A percentile compares a stretch with the other conserved stretches of the same genome.
Conservation (phyloP, 2,888 invertebrate genomes). For the Urechis unicinctus region DNA sequence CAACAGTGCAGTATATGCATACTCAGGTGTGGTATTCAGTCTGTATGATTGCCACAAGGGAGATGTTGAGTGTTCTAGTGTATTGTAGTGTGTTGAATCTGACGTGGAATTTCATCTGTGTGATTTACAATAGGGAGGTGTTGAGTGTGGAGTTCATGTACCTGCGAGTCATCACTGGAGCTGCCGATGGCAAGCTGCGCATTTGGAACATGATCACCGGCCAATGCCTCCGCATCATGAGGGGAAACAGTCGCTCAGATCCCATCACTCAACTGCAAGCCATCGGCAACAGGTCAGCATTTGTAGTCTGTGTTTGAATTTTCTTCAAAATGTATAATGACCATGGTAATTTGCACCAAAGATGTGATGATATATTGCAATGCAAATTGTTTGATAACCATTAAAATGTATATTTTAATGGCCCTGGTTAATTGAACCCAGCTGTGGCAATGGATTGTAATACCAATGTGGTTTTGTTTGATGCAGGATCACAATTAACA, state of each 20-base stretch:
- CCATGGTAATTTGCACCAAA: too few species aligned
- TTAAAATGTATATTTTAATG: too few species aligned
- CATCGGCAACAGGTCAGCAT: slow-evolving; percentile 36
- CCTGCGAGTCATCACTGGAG: slow-evolving; percentile 48
- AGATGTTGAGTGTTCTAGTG: neutral
- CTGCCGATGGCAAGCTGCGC: slow-evolving; percentile 45
- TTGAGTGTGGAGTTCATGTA: slow-evolving; percentile 46
- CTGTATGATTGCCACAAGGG: neutral
- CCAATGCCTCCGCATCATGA: slow-evolving; percentile 48
- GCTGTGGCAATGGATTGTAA: neutral
- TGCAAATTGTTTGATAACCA: too few species aligned
- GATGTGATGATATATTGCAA: too few species aligned
- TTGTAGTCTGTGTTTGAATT: neutral
- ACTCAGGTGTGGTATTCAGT: too few species aligned
- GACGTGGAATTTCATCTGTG: neutral
- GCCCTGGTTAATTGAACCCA: neutral
- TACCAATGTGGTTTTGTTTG: too few species aligned
- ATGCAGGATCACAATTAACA: slow-evolving; percentile 17
- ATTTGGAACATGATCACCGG: slow-evolving; percentile 50
- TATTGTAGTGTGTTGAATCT: neutral
- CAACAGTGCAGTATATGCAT: too few species aligned
- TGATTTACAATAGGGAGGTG: slow-evolving; percentile 33
- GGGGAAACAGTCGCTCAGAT: slow-evolving; percentile 49
- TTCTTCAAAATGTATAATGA: neutral
- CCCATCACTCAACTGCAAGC: slow-evolving; percentile 43